Conservation (phyloP, 2,797 vertebrate species). For the Chaetodon trifasciatus region DNA sequence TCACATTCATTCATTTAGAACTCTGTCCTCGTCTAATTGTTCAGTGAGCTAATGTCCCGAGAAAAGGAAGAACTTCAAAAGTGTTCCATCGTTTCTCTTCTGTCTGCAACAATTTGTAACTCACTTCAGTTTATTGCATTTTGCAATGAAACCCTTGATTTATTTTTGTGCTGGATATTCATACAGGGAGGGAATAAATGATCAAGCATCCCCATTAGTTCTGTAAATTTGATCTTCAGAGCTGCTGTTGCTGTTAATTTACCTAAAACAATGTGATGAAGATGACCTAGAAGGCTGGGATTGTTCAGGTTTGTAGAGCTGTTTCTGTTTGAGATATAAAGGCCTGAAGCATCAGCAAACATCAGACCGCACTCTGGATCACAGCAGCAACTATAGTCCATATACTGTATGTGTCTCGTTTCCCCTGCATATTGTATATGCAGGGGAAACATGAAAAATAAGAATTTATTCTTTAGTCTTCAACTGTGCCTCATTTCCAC, state of each 20-base stretch:
- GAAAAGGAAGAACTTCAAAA: background rate
- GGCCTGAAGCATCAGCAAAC: constrained; percentile 16
- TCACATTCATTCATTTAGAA: background rate
- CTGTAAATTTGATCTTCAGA: background rate
- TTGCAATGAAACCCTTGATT: constrained; percentile 20
- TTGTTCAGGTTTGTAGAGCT: constrained; percentile 11
- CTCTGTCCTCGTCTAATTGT: background rate
- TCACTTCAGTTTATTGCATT: constrained; percentile 31
- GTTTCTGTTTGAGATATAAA: constrained; percentile 5
- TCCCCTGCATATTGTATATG: background rate
- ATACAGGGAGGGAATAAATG: background rate
- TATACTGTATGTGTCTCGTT: background rate
- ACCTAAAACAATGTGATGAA: constrained; percentile 10
- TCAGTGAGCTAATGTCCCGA: constrained; percentile 5
- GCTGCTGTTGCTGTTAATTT: constrained; percentile 10
- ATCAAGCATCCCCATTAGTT: background rate
- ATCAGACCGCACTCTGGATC: constrained; percentile 9
- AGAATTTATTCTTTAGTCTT: constrained; percentile 1
- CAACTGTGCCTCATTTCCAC: constrained; percentile 3
- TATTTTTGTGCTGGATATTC: constrained; percentile 14
- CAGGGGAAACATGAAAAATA: constrained; percentile 1
- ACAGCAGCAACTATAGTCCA: constrained; percentile 5
- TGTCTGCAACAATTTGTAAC: constrained; percentile 19
- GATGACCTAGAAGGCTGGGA: background rate
- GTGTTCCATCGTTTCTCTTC: constrained; percentile 16